These are phyloP conservation scores for Drosophila quinaria DNA, from an alignment of 2,888 invertebrate species.

Conservation along the genomic window DNA sequence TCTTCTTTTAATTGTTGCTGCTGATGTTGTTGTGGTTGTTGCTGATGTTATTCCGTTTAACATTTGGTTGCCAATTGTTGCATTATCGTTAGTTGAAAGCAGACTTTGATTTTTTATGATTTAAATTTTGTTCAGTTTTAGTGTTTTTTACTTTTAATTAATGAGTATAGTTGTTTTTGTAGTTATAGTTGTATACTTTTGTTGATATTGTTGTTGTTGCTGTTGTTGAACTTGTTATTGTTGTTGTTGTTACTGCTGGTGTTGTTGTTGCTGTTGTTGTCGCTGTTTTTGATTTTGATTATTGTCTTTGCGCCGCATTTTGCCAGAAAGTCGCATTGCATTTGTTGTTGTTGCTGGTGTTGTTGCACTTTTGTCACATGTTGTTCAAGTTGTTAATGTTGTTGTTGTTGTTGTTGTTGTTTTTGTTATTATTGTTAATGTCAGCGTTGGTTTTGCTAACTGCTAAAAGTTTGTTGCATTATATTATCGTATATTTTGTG, in stretches of 20 bases:
- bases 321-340: slow-evolving; percentile 24
- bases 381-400: slow-evolving; percentile 13
- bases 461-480: slow-evolving; percentile 42
- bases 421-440: no score
- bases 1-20: slow-evolving; percentile 5
- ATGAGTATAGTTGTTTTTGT: slow-evolving; percentile 2
- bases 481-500: slow-evolving; percentile 8
- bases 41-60: slow-evolving; percentile 23
- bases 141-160: not conserved
- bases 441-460: slow-evolving; percentile 23
- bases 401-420: slow-evolving; percentile 1
- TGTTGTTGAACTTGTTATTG: slow-evolving; percentile 13
- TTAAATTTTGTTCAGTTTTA: not conserved
- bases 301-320: slow-evolving; percentile 36
- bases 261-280: slow-evolving; percentile 17
- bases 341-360: slow-evolving; percentile 10
- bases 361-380: slow-evolving; percentile 37
- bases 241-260: slow-evolving; percentile 16
- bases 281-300: slow-evolving; percentile 33
- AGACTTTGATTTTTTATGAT: slow-evolving; percentile 9
- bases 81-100: slow-evolving; percentile 23
- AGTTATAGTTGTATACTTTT: not conserved
- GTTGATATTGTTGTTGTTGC: slow-evolving; percentile 12
- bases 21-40: slow-evolving; percentile 20
- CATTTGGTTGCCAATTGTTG: slow-evolving; percentile 54